Evolutionary conservation across 2,797 vertebrate species (phyloP), one percentile per base, ranked within the genome.

Genomic region (Galago senegalensis): DNA sequence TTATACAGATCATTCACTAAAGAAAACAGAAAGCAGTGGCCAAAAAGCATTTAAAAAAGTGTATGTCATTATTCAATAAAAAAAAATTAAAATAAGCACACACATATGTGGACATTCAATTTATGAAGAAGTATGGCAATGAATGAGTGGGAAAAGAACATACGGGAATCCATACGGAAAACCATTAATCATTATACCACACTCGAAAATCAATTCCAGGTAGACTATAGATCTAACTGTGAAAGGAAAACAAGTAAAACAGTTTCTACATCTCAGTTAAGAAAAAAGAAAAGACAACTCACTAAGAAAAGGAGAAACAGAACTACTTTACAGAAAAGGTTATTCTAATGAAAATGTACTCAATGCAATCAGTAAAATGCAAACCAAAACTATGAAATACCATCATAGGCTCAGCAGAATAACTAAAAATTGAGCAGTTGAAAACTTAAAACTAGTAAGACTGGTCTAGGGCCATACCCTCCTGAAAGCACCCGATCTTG

Each of bases 351-450:
- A 90, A 79, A 86, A 82, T 56, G 20, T 67, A 87, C 60, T 86
- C 69, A 82, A 21, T 93, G 29, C 7, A 94, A 79, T 63, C 9
- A 70, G 31, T 43, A 94, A 92, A 31, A 89, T 31, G 34, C 49
- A 94, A 89, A 92, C 61, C 23, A n/a, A 79, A 75, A 75, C 29
- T 94, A 63, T 40, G 72, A 94, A 23, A 87, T 27, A 73, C 27
- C 31, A n/a, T 13, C 10, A 79, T 27, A 69, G 8, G 49, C 11
- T 83, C 29, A 82, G 82, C 6, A 72, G 31, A 67, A 53, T 75
- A 73, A 89, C 7, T 70, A 12, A 93, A 94, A 92, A 96, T 63
- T 85, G 77, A 83, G 43, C 53, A 49, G 27, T 75, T 58, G 67
- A 76, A 75, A 73, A 72, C 63, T 27, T 60, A 49, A 61, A 76